Evolutionary conservation across 2,888 invertebrate species (phyloP).

Genomic region (Synergus japonicus): DNA sequence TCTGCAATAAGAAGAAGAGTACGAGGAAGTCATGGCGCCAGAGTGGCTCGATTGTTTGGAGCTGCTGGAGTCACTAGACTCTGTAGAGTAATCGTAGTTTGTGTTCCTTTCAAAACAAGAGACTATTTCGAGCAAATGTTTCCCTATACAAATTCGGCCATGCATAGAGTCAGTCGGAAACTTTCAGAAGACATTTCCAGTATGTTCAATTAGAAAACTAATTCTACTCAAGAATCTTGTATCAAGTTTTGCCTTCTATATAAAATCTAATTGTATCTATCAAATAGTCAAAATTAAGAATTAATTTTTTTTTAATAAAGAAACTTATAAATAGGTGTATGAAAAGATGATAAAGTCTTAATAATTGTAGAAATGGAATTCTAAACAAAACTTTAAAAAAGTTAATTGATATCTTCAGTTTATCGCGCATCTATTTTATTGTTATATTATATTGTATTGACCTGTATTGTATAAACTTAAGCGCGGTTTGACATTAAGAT

Average conservation of each 20-base stretch:
- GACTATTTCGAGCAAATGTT: background rate
- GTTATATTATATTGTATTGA: background rate
- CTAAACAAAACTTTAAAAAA: too few species aligned
- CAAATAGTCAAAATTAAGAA: too few species aligned
- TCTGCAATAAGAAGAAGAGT: slow-evolving; percentile 42
- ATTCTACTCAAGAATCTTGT: background rate
- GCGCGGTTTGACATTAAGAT: background rate
- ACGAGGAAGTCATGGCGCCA: slow-evolving; percentile 35
- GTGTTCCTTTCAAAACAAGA: slow-evolving; percentile 30
- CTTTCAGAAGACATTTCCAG: too few species aligned
- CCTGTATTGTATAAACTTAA: background rate
- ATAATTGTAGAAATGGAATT: too few species aligned
- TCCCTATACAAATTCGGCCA: background rate
- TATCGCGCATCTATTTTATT: background rate
- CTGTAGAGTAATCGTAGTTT: slow-evolving; percentile 33
- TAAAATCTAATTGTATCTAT: too few species aligned
- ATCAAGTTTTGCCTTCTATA: too few species aligned
- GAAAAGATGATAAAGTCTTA: too few species aligned
- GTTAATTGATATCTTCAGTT: too few species aligned
- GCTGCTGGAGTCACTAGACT: slow-evolving; percentile 28
- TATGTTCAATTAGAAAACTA: background rate
- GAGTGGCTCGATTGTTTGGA: slow-evolving; percentile 35
- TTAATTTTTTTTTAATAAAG: too few species aligned
- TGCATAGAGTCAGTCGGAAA: background rate
- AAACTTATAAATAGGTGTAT: too few species aligned